A percentile compares a stretch with the other conserved stretches of the same genome.
phyloP scores from a whole-genome alignment of 2,113 vertebrate genomes.

The Scomber colias region DNA sequence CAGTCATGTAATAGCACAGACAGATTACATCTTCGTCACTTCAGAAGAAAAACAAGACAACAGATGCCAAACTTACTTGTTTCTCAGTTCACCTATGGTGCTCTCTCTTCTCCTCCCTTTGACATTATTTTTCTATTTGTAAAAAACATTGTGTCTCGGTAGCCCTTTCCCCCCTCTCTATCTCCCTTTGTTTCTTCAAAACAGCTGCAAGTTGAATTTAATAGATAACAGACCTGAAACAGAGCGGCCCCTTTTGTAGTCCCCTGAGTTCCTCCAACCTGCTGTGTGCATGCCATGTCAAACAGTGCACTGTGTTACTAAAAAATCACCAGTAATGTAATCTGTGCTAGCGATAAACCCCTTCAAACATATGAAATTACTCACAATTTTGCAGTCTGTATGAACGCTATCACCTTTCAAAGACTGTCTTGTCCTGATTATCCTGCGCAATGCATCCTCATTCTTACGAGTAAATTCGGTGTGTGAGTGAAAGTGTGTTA shows the following conservation, averaged over 20 bases:
- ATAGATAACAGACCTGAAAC: slow-evolving; percentile 39
- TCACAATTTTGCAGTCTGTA: slow-evolving; percentile 9
- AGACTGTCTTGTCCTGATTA: not conserved
- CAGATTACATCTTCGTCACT: not conserved
- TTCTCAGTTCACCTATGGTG: not conserved
- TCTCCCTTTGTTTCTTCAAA: slow-evolving; percentile 14
- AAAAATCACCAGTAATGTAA: not conserved
- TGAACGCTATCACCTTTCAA: not conserved
- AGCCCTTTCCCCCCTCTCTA: not conserved
- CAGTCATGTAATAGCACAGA: not conserved
- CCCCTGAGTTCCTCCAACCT: not conserved
- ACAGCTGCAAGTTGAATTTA: slow-evolving; percentile 39
- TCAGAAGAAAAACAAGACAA: slow-evolving; percentile 13
- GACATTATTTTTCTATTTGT: not conserved
- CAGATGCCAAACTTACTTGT: slow-evolving; percentile 9
- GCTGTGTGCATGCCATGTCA: not conserved
- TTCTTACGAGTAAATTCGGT: not conserved
- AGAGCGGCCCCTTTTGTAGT: not conserved
- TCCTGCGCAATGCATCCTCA: slow-evolving; percentile 26
- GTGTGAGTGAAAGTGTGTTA: not conserved
- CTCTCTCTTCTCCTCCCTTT: not conserved
- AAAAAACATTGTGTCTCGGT: slow-evolving; percentile 1
- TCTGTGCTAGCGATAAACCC: not conserved
- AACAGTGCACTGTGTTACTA: not conserved
- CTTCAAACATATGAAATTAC: not conserved